These are phyloP conservation scores for Epinotia brunnichana DNA, from an alignment of 2,888 invertebrate species.

Conservation along the genomic window DNA sequence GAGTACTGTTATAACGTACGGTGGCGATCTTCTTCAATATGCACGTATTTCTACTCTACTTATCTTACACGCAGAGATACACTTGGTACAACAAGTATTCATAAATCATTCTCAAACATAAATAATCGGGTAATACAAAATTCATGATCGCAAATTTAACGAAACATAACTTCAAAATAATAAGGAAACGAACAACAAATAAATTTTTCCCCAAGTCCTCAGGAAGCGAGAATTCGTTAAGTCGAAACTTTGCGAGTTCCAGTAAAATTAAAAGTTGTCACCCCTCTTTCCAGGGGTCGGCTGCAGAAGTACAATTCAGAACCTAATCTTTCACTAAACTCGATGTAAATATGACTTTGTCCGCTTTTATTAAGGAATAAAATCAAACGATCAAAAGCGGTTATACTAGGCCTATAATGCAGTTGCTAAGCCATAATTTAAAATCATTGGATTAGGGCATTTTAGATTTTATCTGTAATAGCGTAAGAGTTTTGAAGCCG, in stretches of 20 bases:
- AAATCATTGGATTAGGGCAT: not conserved
- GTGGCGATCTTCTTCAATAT: no score
- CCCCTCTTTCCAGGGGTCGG: constrained; percentile 11
- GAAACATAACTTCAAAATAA: constrained; percentile 20
- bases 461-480: not conserved
- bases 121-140: not conserved
- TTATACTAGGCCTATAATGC: not conserved
- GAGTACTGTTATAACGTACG: no score
- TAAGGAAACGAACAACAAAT: constrained; percentile 25
- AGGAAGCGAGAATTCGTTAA: constrained; percentile 23
- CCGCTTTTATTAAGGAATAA: not conserved
- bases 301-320: not conserved
- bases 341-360: not conserved
- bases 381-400: no score
- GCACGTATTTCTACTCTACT: no score
- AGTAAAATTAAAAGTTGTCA: constrained; percentile 31
- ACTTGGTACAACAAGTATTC: not conserved
- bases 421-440: not conserved
- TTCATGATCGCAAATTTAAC: constrained; percentile 15
- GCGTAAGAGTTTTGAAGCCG: not conserved
- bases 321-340: not conserved
- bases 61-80: no score
- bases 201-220: constrained; percentile 5
- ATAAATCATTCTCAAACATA: not conserved
- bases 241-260: constrained; percentile 23